These are phyloP conservation scores for Bombycilla garrulus DNA, from an alignment of 2,113 vertebrate species.

Conservation along the genomic window DNA sequence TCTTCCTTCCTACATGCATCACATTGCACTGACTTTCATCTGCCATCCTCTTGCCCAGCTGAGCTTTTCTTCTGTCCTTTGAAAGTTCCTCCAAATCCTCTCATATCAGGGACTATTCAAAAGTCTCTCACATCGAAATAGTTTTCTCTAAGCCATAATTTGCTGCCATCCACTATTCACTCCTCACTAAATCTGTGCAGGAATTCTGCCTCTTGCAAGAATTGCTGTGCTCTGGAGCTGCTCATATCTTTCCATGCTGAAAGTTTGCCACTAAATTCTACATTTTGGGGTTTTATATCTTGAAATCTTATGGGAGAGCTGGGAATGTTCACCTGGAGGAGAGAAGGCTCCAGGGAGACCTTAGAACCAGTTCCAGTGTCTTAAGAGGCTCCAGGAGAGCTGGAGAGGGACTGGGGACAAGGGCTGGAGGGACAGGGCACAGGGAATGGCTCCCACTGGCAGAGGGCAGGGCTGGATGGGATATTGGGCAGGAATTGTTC, in stretches of 20 bases:
- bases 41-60: neutral
- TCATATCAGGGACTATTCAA: neutral
- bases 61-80: neutral
- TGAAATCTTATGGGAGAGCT: neutral
- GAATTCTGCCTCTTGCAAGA: neutral
- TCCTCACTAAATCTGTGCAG: neutral
- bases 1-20: neutral
- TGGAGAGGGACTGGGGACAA: neutral
- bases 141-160: neutral
- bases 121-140: neutral
- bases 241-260: neutral
- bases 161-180: neutral
- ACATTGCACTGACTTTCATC: neutral
- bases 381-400: neutral
- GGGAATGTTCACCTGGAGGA: fast-evolving
- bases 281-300: neutral
- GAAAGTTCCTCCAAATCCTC: neutral
- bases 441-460: neutral
- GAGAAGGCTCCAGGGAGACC: neutral
- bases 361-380: neutral
- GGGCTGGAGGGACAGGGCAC: neutral
- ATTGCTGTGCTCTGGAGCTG: neutral
- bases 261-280: neutral
- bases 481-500: neutral
- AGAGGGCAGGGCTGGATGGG: neutral